Conservation (phyloP, 2,113 vertebrate genomes). For the Dipodomys spectabilis region DNA sequence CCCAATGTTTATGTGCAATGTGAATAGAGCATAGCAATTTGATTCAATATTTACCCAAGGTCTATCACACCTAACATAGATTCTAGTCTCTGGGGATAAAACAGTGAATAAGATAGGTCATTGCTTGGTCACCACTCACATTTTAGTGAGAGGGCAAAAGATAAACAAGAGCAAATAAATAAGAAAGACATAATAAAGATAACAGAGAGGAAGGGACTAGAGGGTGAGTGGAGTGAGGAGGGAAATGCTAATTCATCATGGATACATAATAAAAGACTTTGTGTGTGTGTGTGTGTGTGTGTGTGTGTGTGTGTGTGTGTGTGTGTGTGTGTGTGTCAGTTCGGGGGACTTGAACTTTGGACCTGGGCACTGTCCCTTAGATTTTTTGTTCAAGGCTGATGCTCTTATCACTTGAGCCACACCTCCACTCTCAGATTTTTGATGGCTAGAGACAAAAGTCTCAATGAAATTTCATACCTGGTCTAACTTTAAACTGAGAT, state of each 20-base stretch:
- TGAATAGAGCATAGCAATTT: background rate
- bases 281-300: too few species aligned
- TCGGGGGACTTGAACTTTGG: too few species aligned
- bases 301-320: too few species aligned
- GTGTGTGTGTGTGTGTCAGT: too few species aligned
- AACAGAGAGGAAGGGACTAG: background rate
- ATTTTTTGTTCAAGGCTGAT: too few species aligned
- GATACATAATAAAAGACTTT: too few species aligned
- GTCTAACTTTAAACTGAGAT: too few species aligned
- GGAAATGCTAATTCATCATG: background rate
- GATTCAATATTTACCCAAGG: background rate
- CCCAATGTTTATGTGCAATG: background rate
- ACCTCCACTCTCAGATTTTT: too few species aligned
- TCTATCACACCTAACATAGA: background rate
- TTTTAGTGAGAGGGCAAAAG: background rate
- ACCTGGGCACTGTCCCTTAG: too few species aligned
- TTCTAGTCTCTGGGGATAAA: background rate
- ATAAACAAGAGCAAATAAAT: slow-evolving; percentile 20
- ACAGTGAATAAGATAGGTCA: background rate
- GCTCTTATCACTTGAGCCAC: too few species aligned
- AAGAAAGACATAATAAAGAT: background rate
- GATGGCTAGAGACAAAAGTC: too few species aligned
- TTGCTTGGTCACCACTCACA: background rate
- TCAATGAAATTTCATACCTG: too few species aligned
- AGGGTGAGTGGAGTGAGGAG: background rate